Percentiles rank a stretch among this genome's conserved stretches.
Evolutionary conservation across 2,888 invertebrate species (phyloP).

Genomic region (Drosophila histrio): DNA sequence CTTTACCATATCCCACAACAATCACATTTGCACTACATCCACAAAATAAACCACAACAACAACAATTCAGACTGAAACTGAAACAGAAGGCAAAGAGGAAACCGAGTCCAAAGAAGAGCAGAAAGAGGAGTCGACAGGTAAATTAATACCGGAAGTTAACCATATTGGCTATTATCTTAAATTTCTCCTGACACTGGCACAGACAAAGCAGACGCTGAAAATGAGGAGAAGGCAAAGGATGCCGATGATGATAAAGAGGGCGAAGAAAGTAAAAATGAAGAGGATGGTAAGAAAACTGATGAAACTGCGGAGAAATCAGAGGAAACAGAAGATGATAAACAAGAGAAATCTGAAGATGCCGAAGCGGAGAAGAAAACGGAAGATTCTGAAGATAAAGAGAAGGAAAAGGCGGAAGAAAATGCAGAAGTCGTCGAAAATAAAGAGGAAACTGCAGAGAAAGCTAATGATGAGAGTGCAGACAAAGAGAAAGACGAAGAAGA

Average conservation of each 20-base stretch:
- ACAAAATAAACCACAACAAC: slow-evolving; percentile 24
- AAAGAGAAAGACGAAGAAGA: slow-evolving; percentile 18
- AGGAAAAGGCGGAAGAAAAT: slow-evolving; percentile 24
- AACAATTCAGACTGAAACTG: slow-evolving; percentile 56
- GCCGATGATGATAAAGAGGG: slow-evolving; percentile 27
- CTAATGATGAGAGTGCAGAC: slow-evolving; percentile 2
- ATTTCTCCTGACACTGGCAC: slow-evolving; percentile 26
- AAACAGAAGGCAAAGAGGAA: slow-evolving; percentile 44
- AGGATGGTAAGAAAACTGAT: slow-evolving; percentile 26
- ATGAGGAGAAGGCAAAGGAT: slow-evolving; percentile 21
- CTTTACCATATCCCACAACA: slow-evolving; percentile 4
- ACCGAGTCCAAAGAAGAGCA: slow-evolving; percentile 45
- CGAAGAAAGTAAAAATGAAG: slow-evolving; percentile 11
- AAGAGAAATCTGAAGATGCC: slow-evolving; percentile 8
- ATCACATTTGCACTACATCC: slow-evolving; percentile 32
- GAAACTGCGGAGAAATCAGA: slow-evolving; percentile 16
- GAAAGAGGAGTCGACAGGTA: slow-evolving; percentile 55
- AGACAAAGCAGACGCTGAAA: slow-evolving; percentile 34
- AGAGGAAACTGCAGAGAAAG: slow-evolving; percentile 4
- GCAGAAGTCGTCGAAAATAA: slow-evolving; percentile 11
- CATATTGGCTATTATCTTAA: slow-evolving; percentile 20
- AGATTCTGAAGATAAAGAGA: slow-evolving; percentile 1
- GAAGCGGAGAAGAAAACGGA: too few species aligned
- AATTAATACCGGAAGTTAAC: slow-evolving; percentile 22
- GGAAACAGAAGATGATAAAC: slow-evolving; percentile 7